phyloP scores from a whole-genome alignment of 2,888 invertebrate species.

The Hymenopus coronatus region DNA sequence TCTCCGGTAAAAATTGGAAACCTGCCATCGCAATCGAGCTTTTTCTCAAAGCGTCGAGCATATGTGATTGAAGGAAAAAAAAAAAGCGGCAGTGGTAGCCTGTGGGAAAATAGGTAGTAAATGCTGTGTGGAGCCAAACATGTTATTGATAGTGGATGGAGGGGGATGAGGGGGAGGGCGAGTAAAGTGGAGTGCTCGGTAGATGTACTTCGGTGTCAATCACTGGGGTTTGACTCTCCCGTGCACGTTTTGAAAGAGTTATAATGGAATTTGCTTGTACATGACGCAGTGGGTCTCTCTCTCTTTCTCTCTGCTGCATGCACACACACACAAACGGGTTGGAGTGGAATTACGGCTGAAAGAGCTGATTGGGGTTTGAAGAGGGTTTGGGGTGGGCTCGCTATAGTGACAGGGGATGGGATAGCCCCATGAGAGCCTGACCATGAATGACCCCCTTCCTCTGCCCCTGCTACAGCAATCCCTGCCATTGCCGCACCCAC shows the following conservation, averaged over 20 bases:
- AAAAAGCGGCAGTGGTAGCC: background rate
- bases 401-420: slow-evolving; percentile 27
- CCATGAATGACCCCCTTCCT: slow-evolving; percentile 30
- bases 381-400: slow-evolving; percentile 24
- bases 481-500: background rate
- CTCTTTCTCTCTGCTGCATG: background rate
- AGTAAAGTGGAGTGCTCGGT: slow-evolving; percentile 13
- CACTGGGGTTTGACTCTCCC: slow-evolving; percentile 16
- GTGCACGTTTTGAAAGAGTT: slow-evolving; percentile 29
- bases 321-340: background rate
- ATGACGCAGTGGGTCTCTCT: slow-evolving; percentile 12
- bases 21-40: background rate
- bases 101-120: slow-evolving; percentile 17
- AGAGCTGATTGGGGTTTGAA: slow-evolving; percentile 35
- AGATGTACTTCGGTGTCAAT: slow-evolving; percentile 20
- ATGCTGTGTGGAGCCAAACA: slow-evolving; percentile 1
- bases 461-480: slow-evolving; percentile 15
- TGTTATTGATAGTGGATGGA: slow-evolving; percentile 10
- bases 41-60: background rate
- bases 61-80: background rate
- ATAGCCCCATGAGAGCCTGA: slow-evolving; percentile 28
- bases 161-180: background rate
- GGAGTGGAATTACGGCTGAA: slow-evolving; percentile 33
- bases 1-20: slow-evolving; percentile 11
- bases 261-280: slow-evolving; percentile 35